Evolutionary conservation across 2,888 invertebrate species (phyloP), one percentile per base, ranked within the genome.

Genomic region (Sinodicranocentrus sp.): DNA sequence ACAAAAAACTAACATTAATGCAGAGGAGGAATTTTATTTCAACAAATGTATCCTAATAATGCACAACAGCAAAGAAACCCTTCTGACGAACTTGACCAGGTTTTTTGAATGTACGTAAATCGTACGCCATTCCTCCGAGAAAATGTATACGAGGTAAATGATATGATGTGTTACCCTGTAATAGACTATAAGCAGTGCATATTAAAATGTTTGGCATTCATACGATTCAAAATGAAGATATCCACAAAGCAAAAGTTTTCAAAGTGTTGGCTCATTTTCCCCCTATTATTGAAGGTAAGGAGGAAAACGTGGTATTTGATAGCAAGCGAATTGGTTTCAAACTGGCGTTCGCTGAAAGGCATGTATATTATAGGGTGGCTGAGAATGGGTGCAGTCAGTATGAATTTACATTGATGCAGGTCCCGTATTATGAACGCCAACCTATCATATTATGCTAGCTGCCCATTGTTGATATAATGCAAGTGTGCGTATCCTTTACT

Each of bases 311-410:
- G 13, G 13, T 5, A 5, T 39, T 13, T 39, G 6, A 39, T 8
- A 39, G 70, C 23, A 26, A 59, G 28, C 26, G 17, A 52, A n/a
- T 48, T 48, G 5, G 48, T 48, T 15, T 26, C 19, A 39, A 23
- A 68, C 39, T 17, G 48, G 25, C 54, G 15, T 54, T 75, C 17
- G 26, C 44, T 59, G 26, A n/a, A 15, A 48, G 48, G n/a, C 2
- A n/a, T n/a, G n/a, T 10, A 48, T 10, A 48, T n/a, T n/a, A n/a
- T n/a, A n/a, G 5, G 48, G 5, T 48, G 13, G 2, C n/a, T 48
- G 48, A 54, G 77, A 65, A 84, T 73, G 78, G 84, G 84, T 84
- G 78, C 73, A 84, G 78, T 73, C 25, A 23, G 75, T 83, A 71
- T 61, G 75, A 72, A 70, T 73, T 67, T 54, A 77, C 71, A 68